These are phyloP conservation scores for Podocnemis expansa DNA, from an alignment of 2,113 vertebrate species.

Conservation along the genomic window DNA sequence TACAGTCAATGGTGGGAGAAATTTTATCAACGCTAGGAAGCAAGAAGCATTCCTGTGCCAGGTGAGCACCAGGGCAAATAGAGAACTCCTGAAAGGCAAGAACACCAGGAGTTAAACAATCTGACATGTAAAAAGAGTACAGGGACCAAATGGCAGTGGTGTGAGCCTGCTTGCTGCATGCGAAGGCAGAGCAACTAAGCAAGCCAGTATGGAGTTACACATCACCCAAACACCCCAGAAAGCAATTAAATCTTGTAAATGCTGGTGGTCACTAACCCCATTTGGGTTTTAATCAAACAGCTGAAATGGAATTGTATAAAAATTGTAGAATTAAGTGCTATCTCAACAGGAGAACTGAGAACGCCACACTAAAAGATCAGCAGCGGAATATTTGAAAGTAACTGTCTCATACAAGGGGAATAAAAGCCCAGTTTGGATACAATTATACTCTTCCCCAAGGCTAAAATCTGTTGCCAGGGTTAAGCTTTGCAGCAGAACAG, in stretches of 20 bases:
- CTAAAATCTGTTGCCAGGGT: neutral
- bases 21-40: neutral
- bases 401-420: accelerated
- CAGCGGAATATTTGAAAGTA: accelerated
- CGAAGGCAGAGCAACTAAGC: neutral
- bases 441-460: neutral
- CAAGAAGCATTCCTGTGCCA: constrained; percentile 5
- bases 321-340: constrained; percentile 47
- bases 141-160: neutral
- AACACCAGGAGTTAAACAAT: neutral
- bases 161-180: constrained; percentile 22
- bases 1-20: neutral
- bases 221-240: constrained; percentile 34
- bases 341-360: neutral
- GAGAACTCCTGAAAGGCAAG: too few relatives aligned
- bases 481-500: neutral
- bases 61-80: too few relatives aligned
- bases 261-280: constrained; percentile 35
- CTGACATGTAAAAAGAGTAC: constrained; percentile 16
- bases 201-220: constrained; percentile 13
- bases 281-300: constrained; percentile 53
- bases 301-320: constrained; percentile 48
- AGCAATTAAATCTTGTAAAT: constrained; percentile 57
- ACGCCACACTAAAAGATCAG: neutral
- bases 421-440: neutral